These are phyloP conservation scores for Rhogogaster chlorosoma DNA, from an alignment of 2,888 invertebrate species.

Conservation along the genomic window DNA sequence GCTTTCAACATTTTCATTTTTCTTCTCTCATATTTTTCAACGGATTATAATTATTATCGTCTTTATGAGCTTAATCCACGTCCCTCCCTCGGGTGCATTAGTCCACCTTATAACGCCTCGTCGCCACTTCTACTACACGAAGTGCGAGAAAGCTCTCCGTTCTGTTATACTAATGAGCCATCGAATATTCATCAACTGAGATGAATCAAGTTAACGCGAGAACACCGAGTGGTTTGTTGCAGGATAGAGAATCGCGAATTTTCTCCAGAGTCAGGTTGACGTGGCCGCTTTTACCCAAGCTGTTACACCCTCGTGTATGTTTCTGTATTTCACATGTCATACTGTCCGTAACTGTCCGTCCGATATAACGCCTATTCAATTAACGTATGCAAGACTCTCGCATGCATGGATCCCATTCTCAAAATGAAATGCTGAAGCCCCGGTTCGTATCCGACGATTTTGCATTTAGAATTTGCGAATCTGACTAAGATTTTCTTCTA, in stretches of 20 bases:
- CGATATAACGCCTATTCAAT: neutral
- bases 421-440: neutral
- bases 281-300: neutral
- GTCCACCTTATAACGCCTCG: neutral
- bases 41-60: neutral
- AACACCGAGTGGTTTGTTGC: neutral
- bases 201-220: slow-evolving; percentile 38
- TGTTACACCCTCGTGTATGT: neutral
- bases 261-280: neutral
- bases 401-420: neutral
- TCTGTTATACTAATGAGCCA: slow-evolving; percentile 34
- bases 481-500: no score
- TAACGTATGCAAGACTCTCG: neutral
- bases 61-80: neutral
- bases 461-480: neutral
- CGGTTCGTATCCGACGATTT: neutral
- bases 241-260: neutral
- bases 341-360: neutral
- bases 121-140: neutral
- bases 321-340: neutral
- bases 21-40: neutral
- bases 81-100: neutral
- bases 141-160: slow-evolving; percentile 24
- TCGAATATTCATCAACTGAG: slow-evolving; percentile 40
- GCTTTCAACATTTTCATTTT: neutral